These are phyloP conservation scores for Falco rusticolus DNA, from an alignment of 2,797 vertebrate species.

Conservation along the genomic window DNA sequence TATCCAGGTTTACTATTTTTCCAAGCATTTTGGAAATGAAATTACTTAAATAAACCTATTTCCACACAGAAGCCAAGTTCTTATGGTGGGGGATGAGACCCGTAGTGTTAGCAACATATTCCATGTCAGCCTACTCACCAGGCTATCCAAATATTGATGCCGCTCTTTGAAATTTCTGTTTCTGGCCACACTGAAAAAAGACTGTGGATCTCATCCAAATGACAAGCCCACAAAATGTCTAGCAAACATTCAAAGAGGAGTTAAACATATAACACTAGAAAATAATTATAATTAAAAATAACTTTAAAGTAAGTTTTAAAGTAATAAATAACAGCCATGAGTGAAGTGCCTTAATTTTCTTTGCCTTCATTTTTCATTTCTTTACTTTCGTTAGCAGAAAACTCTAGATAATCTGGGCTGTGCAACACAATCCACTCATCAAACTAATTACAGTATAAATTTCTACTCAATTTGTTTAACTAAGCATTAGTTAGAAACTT, in stretches of 20 bases:
- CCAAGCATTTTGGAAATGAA: not conserved
- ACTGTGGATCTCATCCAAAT: not conserved
- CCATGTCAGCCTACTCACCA: not conserved
- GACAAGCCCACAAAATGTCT: not conserved
- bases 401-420: not conserved
- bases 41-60: not conserved
- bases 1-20: not conserved
- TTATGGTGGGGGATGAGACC: not conserved
- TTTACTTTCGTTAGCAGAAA: not conserved
- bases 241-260: not conserved
- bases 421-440: not conserved
- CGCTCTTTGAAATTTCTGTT: not conserved
- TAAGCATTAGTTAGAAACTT: conserved; percentile 47
- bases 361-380: not conserved
- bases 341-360: not conserved
- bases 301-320: not conserved
- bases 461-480: conserved; percentile 51
- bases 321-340: not conserved
- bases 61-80: not conserved
- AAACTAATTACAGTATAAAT: conserved; percentile 64
- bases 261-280: not conserved
- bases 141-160: not conserved
- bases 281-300: too few species aligned
- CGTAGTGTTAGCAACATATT: not conserved
- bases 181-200: not conserved